Evolutionary conservation across 2,888 invertebrate species (phyloP), one percentile per base, ranked within the genome.

Genomic region (Sicus ferrugineus): DNA sequence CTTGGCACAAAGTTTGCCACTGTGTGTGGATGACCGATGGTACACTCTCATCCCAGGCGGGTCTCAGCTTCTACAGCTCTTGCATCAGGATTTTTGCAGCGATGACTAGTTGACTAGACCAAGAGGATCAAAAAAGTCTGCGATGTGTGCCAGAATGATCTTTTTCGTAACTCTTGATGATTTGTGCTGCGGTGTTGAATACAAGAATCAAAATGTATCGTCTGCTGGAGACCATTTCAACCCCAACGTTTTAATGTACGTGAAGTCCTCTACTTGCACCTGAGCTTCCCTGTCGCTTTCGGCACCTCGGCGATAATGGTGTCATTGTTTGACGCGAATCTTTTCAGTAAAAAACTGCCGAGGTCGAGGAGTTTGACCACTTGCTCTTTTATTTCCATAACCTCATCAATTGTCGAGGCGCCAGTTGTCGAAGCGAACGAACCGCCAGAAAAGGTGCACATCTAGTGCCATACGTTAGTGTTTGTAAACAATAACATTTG

Each of bases 141-240:
- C 68, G 42, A 66, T 68, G 4, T 68, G 59, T 1, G 69, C 52
- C 2, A 72, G 42, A 19, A 68, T 70, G 14, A 14, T 34, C 42
- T 66, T 48, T 38, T 70, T 69, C 6, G 65, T n/a, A n/a, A n/a
- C n/a, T n/a, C n/a, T n/a, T n/a, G n/a, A n/a, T n/a, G n/a, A n/a
- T n/a, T n/a, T n/a, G 11, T 38, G 21, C 1, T 42, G n/a, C 2
- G 31, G 38, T 62, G 67, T 2, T 48, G 19, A 34, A 34, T 68
- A 34, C 3, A 50, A 16, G 11, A 68, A 66, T 0, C 42, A 42
- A 48, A 72, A 68, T 2, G n/a, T 38, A 16, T 72, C 68, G 30
- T 69, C 65, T 23, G 19, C 14, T 28, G 70, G 63, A 26, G 59
- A 54, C 50, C 68, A 70, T 70, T 70, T 70, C 4, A 72, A 58